Base-by-base conservation (phyloP, 2,888 invertebrate species). In the Diaperis boleti region DNA sequence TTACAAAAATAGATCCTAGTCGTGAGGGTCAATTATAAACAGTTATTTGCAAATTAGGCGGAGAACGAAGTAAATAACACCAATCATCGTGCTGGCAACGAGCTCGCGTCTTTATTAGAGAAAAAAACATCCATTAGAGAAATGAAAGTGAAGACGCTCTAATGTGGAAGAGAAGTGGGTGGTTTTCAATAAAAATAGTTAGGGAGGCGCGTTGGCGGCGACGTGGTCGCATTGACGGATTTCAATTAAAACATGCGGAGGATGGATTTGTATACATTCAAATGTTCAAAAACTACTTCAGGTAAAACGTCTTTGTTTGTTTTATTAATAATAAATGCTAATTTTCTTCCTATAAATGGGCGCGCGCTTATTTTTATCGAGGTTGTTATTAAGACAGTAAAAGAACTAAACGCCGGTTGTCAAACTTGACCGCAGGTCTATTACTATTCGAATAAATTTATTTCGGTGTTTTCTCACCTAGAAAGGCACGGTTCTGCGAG, bases 31-130 rank as follows among this genome's bases (percentile, higher is more conserved):
- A 50, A 50, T 50, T 50, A 35, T 50, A 50, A 50, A 50, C 49
- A 22, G 52, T 52, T 52, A 52, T 52, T 52, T 52, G 37, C 52
- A 52, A 52, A 52, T 52, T 52, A 52, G 37, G 26, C n/a, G 18
- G 39, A 37, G 52, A 10, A 52, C 33, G 18, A 14, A 52, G 35
- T 37, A 52, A 52, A 50, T 50, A 20, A 35, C 35, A 50, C 31
- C 47, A 42, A 18, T 31, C 29, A 31, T 31, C 29, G 14, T 31
- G 15, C 47, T 33, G 49, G 49, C 49, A 49, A 49, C 33, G 31
- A 13, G 15, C 29, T 33, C 39, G 13, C n/a, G n/a, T n/a, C n/a
- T n/a, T n/a, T n/a, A n/a, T n/a, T n/a, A n/a, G n/a, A n/a, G n/a
- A n/a, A 37, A 52, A 52, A 50, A 50, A 35, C 37, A 10, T 37